These are phyloP conservation scores for Pseudobourletiella spinata DNA, from an alignment of 1,140 invertebrate genomes.

Conservation along the genomic window DNA sequence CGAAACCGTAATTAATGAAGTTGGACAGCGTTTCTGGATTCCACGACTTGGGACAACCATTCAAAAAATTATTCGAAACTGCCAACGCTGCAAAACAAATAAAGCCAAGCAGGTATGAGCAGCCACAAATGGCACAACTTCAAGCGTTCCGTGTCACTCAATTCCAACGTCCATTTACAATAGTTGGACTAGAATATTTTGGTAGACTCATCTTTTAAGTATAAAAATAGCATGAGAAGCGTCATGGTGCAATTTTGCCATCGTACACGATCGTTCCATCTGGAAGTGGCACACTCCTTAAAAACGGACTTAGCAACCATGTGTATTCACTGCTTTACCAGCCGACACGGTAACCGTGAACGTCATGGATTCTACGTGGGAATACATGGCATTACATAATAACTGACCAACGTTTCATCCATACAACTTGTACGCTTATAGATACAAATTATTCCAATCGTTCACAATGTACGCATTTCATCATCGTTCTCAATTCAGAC, in stretches of 20 bases:
- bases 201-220: conserved; percentile 24
- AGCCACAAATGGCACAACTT: conserved; percentile 21
- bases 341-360: conserved; percentile 32
- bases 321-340: conserved; percentile 33
- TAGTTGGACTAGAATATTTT: conserved; percentile 29
- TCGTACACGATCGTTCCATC: conserved; percentile 35
- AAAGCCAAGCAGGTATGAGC: neutral
- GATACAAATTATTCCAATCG: no score
- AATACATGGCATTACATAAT: no score
- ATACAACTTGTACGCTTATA: no score
- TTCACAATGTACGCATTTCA: no score
- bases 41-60: neutral
- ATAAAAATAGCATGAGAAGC: conserved; percentile 19
- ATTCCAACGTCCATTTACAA: conserved; percentile 7
- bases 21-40: conserved; percentile 11
- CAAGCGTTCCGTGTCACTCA: conserved; percentile 13
- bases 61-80: neutral
- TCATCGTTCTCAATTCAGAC: no score
- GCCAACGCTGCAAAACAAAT: neutral
- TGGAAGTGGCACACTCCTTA: conserved; percentile 34
- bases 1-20: conserved; percentile 3
- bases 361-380: no score
- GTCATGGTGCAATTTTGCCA: conserved; percentile 35
- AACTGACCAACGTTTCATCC: no score
- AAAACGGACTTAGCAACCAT: conserved; percentile 30